Conservation (phyloP, 2,113 vertebrate genomes). For the Cettia cetti region DNA sequence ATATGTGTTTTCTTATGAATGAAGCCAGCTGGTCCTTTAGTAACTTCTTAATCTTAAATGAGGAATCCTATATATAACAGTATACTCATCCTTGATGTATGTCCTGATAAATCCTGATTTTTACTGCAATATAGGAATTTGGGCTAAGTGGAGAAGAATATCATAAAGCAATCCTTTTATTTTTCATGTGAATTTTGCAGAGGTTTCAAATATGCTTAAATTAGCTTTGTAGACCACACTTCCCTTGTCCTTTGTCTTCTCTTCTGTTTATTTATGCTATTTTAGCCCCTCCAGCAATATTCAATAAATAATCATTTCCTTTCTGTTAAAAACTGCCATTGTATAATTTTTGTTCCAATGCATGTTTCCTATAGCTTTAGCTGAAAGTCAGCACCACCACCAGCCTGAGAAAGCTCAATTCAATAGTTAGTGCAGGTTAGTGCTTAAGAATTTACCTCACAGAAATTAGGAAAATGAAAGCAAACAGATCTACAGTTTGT, state of each 20-base stretch:
- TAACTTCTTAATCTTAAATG: neutral
- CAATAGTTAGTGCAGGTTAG: neutral
- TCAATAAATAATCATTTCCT: neutral
- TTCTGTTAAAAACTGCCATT: neutral
- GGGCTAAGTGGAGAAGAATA: neutral
- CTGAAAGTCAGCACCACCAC: neutral
- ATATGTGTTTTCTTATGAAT: neutral
- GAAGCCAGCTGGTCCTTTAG: neutral
- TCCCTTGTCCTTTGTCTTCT: slow-evolving; percentile 18
- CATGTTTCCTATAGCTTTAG: neutral
- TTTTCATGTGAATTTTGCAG: neutral
- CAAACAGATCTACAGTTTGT: neutral
- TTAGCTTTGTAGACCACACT: neutral
- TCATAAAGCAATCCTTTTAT: neutral
- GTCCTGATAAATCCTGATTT: neutral
- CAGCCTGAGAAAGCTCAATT: neutral
- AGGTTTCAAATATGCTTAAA: neutral
- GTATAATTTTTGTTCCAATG: neutral
- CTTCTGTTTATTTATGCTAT: slow-evolving; percentile 23
- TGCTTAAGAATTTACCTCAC: neutral
- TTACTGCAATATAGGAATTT: neutral
- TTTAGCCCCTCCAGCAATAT: neutral
- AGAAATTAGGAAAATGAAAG: neutral
- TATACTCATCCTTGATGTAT: neutral
- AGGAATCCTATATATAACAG: neutral